A percentile compares a stretch with the other conserved stretches of the same genome.
Evolutionary conservation across 2,797 vertebrate species (phyloP).

Genomic region (Apogon hyalosoma): DNA sequence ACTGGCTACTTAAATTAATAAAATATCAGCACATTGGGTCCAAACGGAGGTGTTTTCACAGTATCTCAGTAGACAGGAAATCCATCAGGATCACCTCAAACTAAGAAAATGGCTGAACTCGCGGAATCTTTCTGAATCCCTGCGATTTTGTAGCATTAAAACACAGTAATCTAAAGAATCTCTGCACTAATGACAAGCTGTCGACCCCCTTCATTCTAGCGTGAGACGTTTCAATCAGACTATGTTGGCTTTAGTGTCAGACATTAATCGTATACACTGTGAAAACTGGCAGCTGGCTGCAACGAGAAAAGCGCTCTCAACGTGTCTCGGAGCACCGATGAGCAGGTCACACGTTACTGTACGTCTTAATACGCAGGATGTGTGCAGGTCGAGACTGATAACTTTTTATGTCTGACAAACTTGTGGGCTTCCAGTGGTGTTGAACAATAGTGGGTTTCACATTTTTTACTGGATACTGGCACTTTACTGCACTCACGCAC

Average conservation of each 20-base stretch:
- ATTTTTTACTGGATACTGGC: no score
- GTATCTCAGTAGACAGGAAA: no score
- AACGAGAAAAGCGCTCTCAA: slow-evolving; percentile 26
- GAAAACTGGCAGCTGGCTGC: slow-evolving; percentile 68
- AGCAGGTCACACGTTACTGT: slow-evolving; percentile 17
- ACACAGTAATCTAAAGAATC: slow-evolving; percentile 3
- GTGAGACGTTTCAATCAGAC: slow-evolving; percentile 12
- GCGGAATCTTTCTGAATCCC: slow-evolving; percentile 4
- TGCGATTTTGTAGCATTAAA: slow-evolving; percentile 65
- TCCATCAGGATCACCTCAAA: no score
- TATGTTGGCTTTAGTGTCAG: slow-evolving; percentile 26
- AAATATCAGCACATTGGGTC: no score
- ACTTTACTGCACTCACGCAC: no score
- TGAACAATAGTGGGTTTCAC: neutral
- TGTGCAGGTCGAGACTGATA: neutral
- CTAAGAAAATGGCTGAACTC: neutral
- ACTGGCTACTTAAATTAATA: no score
- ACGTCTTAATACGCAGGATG: neutral
- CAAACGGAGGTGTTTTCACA: no score
- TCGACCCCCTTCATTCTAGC: slow-evolving; percentile 16
- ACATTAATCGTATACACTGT: slow-evolving; percentile 56
- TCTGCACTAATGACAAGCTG: slow-evolving; percentile 31
- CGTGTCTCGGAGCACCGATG: slow-evolving; percentile 26
- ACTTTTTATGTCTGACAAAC: no score
- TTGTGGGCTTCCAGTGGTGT: neutral